phyloP scores from a whole-genome alignment of 2,797 vertebrate genomes.

The Thaleichthys pacificus region DNA sequence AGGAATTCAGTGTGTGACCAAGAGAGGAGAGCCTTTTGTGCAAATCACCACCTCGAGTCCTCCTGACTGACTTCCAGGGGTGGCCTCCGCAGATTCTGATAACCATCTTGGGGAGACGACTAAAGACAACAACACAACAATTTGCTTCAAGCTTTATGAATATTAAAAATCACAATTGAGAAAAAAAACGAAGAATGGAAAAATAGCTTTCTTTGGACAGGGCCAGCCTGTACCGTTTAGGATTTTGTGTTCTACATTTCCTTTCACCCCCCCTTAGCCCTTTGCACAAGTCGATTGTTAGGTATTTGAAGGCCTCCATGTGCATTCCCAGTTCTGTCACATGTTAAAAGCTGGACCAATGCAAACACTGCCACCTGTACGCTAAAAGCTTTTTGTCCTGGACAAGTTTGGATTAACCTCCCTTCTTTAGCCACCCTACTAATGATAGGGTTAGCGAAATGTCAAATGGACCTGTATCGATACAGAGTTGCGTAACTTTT shows the following conservation, averaged over 20 bases:
- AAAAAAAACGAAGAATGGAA: conserved; percentile 58
- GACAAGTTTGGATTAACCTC: conserved; percentile 5
- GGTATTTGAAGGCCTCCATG: conserved; percentile 40
- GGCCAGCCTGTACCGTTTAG: conserved; percentile 78
- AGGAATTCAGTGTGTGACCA: conserved; percentile 71
- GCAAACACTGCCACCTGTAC: background rate
- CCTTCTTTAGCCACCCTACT: conserved; percentile 10
- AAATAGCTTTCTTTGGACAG: conserved; percentile 78
- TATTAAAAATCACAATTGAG: conserved; percentile 42
- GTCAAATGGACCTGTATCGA: conserved; percentile 30
- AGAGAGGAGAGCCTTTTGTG: conserved; percentile 71
- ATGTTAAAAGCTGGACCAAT: conserved; percentile 38
- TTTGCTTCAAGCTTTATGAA: conserved; percentile 55
- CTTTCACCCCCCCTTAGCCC: conserved; percentile 52
- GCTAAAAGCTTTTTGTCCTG: conserved; percentile 7
- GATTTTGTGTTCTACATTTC: conserved; percentile 48
- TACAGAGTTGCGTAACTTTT: conserved; percentile 32
- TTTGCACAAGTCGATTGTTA: conserved; percentile 59
- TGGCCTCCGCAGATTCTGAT: conserved; percentile 50
- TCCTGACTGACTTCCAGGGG: conserved; percentile 39
- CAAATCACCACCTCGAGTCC: conserved; percentile 69
- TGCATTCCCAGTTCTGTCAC: conserved; percentile 20
- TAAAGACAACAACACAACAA: conserved; percentile 42
- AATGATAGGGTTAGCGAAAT: conserved; percentile 13
- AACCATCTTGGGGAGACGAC: conserved; percentile 39